Evolutionary conservation across 92 coral and sea anemone species (phyloP).

Genomic region (Umimayanthus chanpuru): DNA sequence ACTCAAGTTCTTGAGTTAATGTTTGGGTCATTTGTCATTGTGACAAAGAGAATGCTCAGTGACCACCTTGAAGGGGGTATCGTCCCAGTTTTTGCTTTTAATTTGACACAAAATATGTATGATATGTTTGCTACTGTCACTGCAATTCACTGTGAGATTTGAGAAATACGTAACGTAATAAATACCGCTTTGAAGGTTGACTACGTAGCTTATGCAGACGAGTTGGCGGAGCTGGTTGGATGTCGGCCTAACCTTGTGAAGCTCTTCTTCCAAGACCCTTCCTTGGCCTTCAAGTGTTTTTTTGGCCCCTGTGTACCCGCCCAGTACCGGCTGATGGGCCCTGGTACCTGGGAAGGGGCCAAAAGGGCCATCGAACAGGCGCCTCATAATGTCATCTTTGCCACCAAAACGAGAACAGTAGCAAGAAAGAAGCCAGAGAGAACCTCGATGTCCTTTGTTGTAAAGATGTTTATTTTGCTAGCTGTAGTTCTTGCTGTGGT

Average conservation of each 20-base stretch:
- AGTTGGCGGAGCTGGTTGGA: slow-evolving; percentile 71
- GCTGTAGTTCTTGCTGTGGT: too few relatives aligned
- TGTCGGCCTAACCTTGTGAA: slow-evolving; percentile 82
- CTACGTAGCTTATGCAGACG: slow-evolving; percentile 62
- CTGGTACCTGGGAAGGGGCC: slow-evolving; percentile 85
- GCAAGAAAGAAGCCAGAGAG: not conserved
- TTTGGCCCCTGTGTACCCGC: slow-evolving; percentile 87
- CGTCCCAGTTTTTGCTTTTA: too few relatives aligned
- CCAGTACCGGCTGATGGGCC: slow-evolving; percentile 88
- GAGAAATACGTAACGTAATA: too few relatives aligned
- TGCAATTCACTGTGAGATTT: too few relatives aligned
- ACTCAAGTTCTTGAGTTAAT: too few relatives aligned
- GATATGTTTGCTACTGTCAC: too few relatives aligned
- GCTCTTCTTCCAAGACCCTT: slow-evolving; percentile 72
- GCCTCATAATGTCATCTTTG: slow-evolving; percentile 8
- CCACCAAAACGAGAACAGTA: slow-evolving; percentile 5
- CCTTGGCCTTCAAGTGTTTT: slow-evolving; percentile 71
- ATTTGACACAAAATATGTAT: too few relatives aligned
- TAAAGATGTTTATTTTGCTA: too few relatives aligned
- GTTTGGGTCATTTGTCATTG: too few relatives aligned
- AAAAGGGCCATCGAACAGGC: slow-evolving; percentile 68
- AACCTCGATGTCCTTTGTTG: too few relatives aligned
- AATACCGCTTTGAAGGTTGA: slow-evolving; percentile 45
- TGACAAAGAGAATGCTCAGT: too few relatives aligned
- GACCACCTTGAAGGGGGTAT: too few relatives aligned